Percentiles rank a stretch among this genome's conserved stretches.
These are phyloP conservation scores for Dinoponera quadriceps DNA, from an alignment of 1,140 invertebrate genomes.

Conservation along the genomic window DNA sequence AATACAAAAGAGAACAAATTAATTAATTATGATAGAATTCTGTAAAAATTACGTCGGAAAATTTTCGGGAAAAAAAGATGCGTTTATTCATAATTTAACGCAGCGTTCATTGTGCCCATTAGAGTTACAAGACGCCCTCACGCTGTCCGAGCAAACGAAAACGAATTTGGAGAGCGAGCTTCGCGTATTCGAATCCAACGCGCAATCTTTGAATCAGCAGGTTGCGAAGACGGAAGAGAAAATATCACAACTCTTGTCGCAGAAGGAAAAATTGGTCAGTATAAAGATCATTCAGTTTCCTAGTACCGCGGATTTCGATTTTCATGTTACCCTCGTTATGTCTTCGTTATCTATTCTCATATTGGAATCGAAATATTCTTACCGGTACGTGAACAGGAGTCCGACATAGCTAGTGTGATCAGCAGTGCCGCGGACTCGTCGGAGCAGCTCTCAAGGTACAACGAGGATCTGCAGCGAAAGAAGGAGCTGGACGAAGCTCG, in stretches of 20 bases:
- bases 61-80: too few relatives aligned
- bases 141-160: constrained; percentile 81
- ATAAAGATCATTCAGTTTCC: not conserved
- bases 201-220: constrained; percentile 81
- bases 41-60: too few relatives aligned
- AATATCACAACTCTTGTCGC: constrained; percentile 76
- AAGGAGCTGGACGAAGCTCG: constrained; percentile 85
- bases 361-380: too few relatives aligned
- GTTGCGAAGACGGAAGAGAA: constrained; percentile 81
- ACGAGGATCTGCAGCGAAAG: constrained; percentile 84
- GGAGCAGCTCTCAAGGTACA: constrained; percentile 85
- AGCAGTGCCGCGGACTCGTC: constrained; percentile 83
- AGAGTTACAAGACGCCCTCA: constrained; percentile 81
- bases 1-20: too few relatives aligned
- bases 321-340: too few relatives aligned
- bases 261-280: constrained; percentile 84
- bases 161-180: constrained; percentile 81
- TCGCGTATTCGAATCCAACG: constrained; percentile 75
- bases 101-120: constrained; percentile 51
- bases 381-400: constrained; percentile 75
- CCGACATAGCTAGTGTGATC: constrained; percentile 81
- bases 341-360: too few relatives aligned
- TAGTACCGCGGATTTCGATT: too few relatives aligned
- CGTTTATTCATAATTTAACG: not conserved
- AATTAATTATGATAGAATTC: too few relatives aligned